Base-by-base conservation (phyloP, 2,797 vertebrate species). In the Sebastes kiyomatsui region DNA sequence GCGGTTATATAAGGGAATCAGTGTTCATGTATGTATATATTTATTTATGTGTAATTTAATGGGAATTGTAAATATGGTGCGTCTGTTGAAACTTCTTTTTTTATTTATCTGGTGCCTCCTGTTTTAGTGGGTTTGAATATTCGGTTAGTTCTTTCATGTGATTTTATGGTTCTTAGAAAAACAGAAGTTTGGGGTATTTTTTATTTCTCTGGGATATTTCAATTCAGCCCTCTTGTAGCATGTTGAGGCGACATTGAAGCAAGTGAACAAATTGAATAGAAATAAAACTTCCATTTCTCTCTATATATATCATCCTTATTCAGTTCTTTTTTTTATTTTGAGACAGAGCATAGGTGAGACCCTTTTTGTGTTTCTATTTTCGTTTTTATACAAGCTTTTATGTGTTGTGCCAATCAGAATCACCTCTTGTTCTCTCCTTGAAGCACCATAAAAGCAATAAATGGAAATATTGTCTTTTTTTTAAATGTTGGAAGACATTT, bases 21-120 rank as follows among this genome's bases (percentile, higher is more conserved):
- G 97, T 99, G 98, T 99, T 98, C 97, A 97, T 97, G 96, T 98
- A 97, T 99, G 98, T 99, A 99, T 97, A 99, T 99, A 99, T 99
- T 99, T 99, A 99, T 99, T 99, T 99, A 99, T 99, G 98, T 99
- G 98, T 99, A 99, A 99, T 99, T 99, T 99, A 99, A 99, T 98
- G 98, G 98, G 98, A 99, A 98, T 97, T 99, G 98, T 99, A 99
- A 97, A 99, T 99, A 99, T 97, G 98, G 98, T 99, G 97, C 97
- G 97, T 99, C 97, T 99, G 98, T 99, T 97, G 95, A 97, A 98
- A 96, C 96, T 95, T 96, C 95, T 90, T 95, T 96, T 95, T 94
- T 98, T 94, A 99, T 99, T 99, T 99, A 99, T 99, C 98, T 99
- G 98, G 98, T 99, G 97, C 98, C 98, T 99, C 97, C 97, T 97